A percentile compares a stretch with the other conserved stretches of the same genome.
Evolutionary conservation across 2,113 vertebrate genomes (phyloP).

Genomic region (Otolemur garnettii): DNA sequence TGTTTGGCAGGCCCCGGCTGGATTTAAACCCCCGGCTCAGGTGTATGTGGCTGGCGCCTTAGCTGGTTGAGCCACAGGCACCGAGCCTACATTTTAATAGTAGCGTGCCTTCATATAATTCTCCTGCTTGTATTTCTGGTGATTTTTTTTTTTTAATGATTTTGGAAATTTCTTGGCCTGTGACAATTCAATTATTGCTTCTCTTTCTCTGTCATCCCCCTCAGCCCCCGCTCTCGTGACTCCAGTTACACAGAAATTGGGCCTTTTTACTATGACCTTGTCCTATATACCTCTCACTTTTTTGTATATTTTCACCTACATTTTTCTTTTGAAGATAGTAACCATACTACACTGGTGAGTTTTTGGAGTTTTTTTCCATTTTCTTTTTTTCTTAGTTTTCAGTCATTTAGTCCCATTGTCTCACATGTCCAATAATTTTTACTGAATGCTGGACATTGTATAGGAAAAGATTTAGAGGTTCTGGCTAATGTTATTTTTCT

Average conservation of each 20-base stretch:
- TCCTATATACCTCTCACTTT: not conserved
- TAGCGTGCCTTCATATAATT: not conserved
- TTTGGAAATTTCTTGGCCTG: not conserved
- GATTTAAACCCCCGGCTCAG: no score
- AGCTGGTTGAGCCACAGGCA: no score
- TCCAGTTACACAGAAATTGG: not conserved
- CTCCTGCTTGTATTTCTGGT: not conserved
- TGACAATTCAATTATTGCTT: not conserved
- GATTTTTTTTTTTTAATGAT: not conserved
- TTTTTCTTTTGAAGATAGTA: not conserved
- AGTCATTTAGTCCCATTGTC: slow-evolving; percentile 43
- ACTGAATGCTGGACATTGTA: not conserved
- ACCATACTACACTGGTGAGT: not conserved
- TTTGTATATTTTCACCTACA: not conserved
- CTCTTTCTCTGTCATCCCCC: no score
- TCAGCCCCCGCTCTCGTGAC: not conserved
- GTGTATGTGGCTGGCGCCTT: no score
- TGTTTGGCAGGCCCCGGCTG: no score
- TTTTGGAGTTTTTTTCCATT: not conserved
- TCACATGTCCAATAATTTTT: slow-evolving; percentile 5
- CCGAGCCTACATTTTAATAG: not conserved
- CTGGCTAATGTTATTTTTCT: not conserved
- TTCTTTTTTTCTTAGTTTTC: not conserved
- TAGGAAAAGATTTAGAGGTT: not conserved
- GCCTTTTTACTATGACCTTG: not conserved